phyloP scores from a whole-genome alignment of 2,888 invertebrate species.

The Branchipolynoe longqiensis region DNA sequence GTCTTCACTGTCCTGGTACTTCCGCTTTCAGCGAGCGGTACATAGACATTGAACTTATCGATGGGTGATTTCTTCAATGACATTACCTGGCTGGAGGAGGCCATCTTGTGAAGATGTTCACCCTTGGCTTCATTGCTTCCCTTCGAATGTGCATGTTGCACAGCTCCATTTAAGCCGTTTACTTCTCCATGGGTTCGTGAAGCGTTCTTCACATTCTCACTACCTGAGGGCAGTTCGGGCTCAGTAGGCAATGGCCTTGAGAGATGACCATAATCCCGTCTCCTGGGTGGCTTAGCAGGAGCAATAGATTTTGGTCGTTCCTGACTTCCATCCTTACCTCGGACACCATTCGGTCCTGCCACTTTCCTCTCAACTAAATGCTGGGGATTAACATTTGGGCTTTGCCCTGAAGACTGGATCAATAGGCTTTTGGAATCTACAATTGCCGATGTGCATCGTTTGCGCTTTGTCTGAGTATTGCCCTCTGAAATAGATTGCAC shows the following conservation, averaged over 20 bases:
- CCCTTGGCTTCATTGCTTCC: too few species aligned
- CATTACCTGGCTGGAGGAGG: too few species aligned
- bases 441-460: background rate
- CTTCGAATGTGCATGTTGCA: background rate
- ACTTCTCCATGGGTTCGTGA: background rate
- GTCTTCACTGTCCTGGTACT: too few species aligned
- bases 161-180: background rate
- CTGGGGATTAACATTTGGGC: background rate
- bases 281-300: background rate
- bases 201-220: background rate
- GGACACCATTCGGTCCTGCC: background rate
- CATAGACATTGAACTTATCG: too few species aligned
- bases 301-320: background rate
- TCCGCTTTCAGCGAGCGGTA: too few species aligned
- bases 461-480: too few species aligned
- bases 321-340: background rate
- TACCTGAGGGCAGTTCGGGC: background rate
- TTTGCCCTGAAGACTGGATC: too few species aligned
- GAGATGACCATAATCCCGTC: background rate
- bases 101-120: too few species aligned
- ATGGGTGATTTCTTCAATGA: too few species aligned
- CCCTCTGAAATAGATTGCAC: too few species aligned
- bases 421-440: background rate
- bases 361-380: background rate
- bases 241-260: background rate